Percentiles rank a stretch among this genome's conserved stretches.
phyloP scores from a whole-genome alignment of 2,797 vertebrate genomes.

The Cyclopterus lumpus region DNA sequence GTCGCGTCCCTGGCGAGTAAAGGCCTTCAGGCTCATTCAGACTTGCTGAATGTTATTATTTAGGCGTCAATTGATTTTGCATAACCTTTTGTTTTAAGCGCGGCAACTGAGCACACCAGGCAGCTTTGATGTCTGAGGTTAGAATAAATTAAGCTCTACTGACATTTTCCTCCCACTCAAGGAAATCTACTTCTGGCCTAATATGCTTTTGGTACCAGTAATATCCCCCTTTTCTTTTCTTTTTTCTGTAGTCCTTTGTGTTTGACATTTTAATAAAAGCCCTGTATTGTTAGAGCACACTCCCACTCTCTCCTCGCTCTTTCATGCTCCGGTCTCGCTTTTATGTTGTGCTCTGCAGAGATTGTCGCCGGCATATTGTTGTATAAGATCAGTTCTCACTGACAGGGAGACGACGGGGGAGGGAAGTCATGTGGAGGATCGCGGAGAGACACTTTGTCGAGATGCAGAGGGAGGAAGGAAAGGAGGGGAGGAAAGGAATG shows the following conservation, averaged over 20 bases:
- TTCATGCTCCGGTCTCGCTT: constrained; percentile 59
- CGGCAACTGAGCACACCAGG: constrained; percentile 6
- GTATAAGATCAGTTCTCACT: constrained; percentile 56
- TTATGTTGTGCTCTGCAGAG: constrained; percentile 60
- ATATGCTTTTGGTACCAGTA: constrained; percentile 69
- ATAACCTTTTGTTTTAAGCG: constrained; percentile 30
- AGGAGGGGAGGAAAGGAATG: constrained; percentile 4
- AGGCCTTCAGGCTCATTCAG: neutral
- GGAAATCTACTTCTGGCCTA: constrained; percentile 63
- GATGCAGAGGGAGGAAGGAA: neutral
- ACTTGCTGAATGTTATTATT: neutral
- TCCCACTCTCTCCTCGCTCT: constrained; percentile 63
- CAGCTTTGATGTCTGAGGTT: constrained; percentile 49
- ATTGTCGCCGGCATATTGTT: constrained; percentile 63
- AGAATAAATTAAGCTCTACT: constrained; percentile 58
- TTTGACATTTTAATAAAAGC: constrained; percentile 78
- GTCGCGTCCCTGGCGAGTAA: neutral
- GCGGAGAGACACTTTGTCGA: constrained; percentile 17
- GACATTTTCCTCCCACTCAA: constrained; percentile 66
- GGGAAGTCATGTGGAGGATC: constrained; percentile 17
- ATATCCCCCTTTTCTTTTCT: constrained; percentile 60
- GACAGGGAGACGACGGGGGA: constrained; percentile 43
- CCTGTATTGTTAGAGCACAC: constrained; percentile 66
- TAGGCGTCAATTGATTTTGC: neutral
- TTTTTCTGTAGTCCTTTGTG: constrained; percentile 66